A percentile compares a stretch with the other conserved stretches of the same genome.
phyloP scores from a whole-genome alignment of 2,797 vertebrate genomes.

The Anguilla marmorata region DNA sequence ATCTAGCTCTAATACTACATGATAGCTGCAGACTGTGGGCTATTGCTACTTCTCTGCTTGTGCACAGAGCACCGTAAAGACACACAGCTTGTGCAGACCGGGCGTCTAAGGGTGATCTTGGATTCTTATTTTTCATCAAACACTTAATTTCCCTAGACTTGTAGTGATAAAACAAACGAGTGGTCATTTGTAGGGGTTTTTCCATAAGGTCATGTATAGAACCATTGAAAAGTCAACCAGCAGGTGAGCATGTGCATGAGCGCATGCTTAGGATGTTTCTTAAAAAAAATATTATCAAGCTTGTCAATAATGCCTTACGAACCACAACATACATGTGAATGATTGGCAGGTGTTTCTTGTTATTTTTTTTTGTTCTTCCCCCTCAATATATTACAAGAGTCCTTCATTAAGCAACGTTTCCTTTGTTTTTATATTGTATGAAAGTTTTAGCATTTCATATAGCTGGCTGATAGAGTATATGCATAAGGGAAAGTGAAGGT shows the following conservation, averaged over 20 bases:
- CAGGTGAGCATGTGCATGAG: conserved; percentile 45
- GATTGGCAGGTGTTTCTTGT: conserved; percentile 47
- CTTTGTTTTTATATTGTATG: conserved; percentile 31
- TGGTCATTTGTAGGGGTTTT: conserved; percentile 62
- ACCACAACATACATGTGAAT: conserved; percentile 67
- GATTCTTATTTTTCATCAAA: conserved; percentile 34
- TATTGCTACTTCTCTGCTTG: neutral
- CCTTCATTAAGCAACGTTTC: conserved; percentile 28
- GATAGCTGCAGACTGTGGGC: neutral
- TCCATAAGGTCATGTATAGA: conserved; percentile 63
- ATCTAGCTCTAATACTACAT: neutral
- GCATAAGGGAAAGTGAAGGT: neutral
- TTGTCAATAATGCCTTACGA: conserved; percentile 79
- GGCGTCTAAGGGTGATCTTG: neutral
- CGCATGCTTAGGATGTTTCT: conserved; percentile 55
- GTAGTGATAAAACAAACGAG: conserved; percentile 65
- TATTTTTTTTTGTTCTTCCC: neutral
- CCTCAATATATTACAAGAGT: conserved; percentile 34
- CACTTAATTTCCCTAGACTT: conserved; percentile 70
- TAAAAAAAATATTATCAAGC: conserved; percentile 66
- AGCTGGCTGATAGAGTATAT: neutral
- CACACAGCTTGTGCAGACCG: neutral
- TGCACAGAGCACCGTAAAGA: neutral
- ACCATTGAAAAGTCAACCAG: conserved; percentile 52
- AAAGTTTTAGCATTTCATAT: conserved; percentile 31